phyloP scores from a whole-genome alignment of 37 sponge, comb jelly and placozoan species.

The Chondrosia reniformis region DNA sequence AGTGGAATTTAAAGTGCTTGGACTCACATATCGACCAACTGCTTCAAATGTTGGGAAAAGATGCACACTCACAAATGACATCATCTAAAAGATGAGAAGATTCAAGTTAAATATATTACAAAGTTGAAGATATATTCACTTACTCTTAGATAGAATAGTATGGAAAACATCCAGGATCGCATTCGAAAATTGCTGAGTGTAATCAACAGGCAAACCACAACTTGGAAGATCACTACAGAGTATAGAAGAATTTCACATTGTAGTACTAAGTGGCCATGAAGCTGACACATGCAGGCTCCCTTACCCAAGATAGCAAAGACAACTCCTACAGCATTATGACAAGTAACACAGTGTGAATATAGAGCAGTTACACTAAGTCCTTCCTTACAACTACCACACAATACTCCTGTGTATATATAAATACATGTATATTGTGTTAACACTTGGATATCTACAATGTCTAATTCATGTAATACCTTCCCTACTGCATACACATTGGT shows the following conservation, averaged over 20 bases:
- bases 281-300: not conserved
- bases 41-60: constrained; percentile 49
- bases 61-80: constrained; percentile 40
- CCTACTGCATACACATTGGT: constrained; percentile 16
- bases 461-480: not conserved
- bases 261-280: not conserved
- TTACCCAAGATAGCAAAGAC: constrained; percentile 35
- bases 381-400: constrained; percentile 62
- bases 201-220: constrained; percentile 8
- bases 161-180: not conserved
- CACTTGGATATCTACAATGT: not conserved
- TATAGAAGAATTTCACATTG: constrained; percentile 29
- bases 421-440: not conserved
- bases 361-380: constrained; percentile 56
- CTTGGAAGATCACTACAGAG: not conserved
- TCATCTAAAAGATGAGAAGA: constrained; percentile 17
- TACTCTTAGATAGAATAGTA: not conserved
- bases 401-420: constrained; percentile 30
- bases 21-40: constrained; percentile 43
- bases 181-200: not conserved
- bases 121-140: not conserved
- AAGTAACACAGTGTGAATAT: constrained; percentile 45
- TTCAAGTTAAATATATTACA: not conserved
- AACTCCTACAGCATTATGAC: constrained; percentile 27
- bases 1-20: not conserved